Percentiles rank a stretch among this genome's conserved stretches.
Evolutionary conservation across 2,888 invertebrate genomes (phyloP).

Genomic region (Eulithis testata): DNA sequence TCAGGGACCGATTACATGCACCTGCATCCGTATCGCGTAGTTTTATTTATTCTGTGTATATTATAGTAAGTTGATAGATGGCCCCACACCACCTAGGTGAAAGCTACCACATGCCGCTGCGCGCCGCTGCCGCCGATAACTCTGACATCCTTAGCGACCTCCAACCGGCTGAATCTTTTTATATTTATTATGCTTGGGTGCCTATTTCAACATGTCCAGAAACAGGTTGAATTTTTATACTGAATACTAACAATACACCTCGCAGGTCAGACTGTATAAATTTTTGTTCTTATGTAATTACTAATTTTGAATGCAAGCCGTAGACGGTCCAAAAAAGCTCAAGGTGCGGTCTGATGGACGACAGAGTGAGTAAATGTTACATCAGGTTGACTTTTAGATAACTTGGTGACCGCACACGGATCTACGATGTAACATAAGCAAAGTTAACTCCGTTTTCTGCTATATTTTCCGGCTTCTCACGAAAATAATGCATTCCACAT

Average conservation of each 20-base stretch:
- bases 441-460: background rate
- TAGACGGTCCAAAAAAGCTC: slow-evolving; percentile 48
- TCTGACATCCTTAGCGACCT: slow-evolving; percentile 40
- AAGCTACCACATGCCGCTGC: slow-evolving; percentile 33
- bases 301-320: slow-evolving; percentile 49
- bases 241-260: slow-evolving; percentile 27
- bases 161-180: slow-evolving; percentile 21
- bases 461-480: slow-evolving; percentile 27
- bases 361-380: slow-evolving; percentile 36
- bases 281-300: slow-evolving; percentile 44
- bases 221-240: background rate
- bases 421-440: slow-evolving; percentile 16
- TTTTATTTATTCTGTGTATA: slow-evolving; percentile 27
- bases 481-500: slow-evolving; percentile 3
- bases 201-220: slow-evolving; percentile 7
- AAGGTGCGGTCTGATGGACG: slow-evolving; percentile 48
- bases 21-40: slow-evolving; percentile 23
- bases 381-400: slow-evolving; percentile 36
- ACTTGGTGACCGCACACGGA: slow-evolving; percentile 29
- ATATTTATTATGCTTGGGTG: slow-evolving; percentile 2
- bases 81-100: slow-evolving; percentile 33
- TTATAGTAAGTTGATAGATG: slow-evolving; percentile 29
- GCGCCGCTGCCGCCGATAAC: slow-evolving; percentile 16
- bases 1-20: slow-evolving; percentile 19
- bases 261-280: slow-evolving; percentile 30